Evolutionary conservation across 1,140 invertebrate genomes (phyloP).

Genomic region (Drosophila oshimai): DNA sequence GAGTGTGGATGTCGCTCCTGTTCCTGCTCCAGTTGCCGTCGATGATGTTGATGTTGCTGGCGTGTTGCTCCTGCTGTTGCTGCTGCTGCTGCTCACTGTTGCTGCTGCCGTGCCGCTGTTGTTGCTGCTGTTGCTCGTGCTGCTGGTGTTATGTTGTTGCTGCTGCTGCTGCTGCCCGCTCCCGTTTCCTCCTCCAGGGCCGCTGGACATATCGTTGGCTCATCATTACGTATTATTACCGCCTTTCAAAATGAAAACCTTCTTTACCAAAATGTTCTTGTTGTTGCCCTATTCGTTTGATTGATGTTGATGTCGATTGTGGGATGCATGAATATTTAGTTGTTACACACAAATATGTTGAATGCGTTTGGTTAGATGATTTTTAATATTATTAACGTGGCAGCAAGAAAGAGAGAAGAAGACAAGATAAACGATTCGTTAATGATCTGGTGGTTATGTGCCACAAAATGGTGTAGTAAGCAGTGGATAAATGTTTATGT

Average conservation of each 20-base stretch:
- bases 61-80: slow-evolving; percentile 42
- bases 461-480: not conserved
- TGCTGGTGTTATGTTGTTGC: slow-evolving; percentile 31
- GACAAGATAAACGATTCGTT: slow-evolving; percentile 77
- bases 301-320: slow-evolving; percentile 17
- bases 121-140: slow-evolving; percentile 32
- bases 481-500: not conserved
- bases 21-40: slow-evolving; percentile 13
- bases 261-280: slow-evolving; percentile 83
- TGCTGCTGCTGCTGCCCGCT: slow-evolving; percentile 53
- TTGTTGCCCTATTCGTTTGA: slow-evolving; percentile 71
- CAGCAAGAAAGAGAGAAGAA: slow-evolving; percentile 71
- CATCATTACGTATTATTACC: slow-evolving; percentile 83
- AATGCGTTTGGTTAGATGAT: slow-evolving; percentile 46
- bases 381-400: slow-evolving; percentile 46
- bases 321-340: slow-evolving; percentile 31
- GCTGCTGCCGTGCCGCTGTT: slow-evolving; percentile 25
- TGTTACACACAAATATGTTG: slow-evolving; percentile 28
- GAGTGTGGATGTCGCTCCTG: slow-evolving; percentile 31
- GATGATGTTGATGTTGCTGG: slow-evolving; percentile 42
- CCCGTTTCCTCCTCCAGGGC: slow-evolving; percentile 70
- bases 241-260: slow-evolving; percentile 83
- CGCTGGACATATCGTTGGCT: slow-evolving; percentile 83
- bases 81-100: slow-evolving; percentile 38
- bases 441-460: slow-evolving; percentile 62